A percentile compares a stretch with the other conserved stretches of the same genome.
Conservation (phyloP, 2,113 vertebrate species). For the Ellobius talpinus region DNA sequence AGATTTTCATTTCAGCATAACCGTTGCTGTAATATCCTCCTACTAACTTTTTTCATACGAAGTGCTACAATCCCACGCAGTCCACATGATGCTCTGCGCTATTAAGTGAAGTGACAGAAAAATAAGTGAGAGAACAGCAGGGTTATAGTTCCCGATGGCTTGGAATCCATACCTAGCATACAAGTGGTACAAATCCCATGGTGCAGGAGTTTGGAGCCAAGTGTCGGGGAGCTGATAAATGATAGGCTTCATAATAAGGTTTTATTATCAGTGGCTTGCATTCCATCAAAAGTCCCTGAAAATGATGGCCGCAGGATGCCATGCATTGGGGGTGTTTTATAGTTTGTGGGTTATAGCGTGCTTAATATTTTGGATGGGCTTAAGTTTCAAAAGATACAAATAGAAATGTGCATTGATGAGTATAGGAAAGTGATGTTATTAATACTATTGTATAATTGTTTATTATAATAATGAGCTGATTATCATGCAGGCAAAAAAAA, state of each 20-base stretch:
- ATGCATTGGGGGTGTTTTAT: neutral
- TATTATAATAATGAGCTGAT: no score
- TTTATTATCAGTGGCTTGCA: conserved; percentile 20
- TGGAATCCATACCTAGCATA: conserved; percentile 61
- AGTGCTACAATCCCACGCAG: conserved; percentile 76
- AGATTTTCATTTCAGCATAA: conserved; percentile 69
- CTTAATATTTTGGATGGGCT: neutral
- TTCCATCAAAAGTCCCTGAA: neutral
- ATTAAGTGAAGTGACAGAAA: conserved; percentile 70
- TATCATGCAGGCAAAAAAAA: neutral
- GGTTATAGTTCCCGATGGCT: conserved; percentile 27
- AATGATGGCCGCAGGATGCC: neutral
- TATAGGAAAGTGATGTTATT: neutral
- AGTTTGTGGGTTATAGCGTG: neutral
- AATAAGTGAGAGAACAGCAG: conserved; percentile 71
- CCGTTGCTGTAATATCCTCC: conserved; percentile 75
- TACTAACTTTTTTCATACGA: conserved; percentile 68
- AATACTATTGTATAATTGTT: neutral
- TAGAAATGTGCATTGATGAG: neutral
- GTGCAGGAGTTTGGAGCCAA: neutral
- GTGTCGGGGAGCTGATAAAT: neutral
- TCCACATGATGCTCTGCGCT: conserved; percentile 69
- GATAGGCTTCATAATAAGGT: neutral
- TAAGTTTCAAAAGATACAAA: neutral
- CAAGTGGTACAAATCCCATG: neutral